Percentiles rank a stretch among this genome's conserved stretches.
Conservation (phyloP, 2,888 invertebrate species). For the Latrodectus hesperus region DNA sequence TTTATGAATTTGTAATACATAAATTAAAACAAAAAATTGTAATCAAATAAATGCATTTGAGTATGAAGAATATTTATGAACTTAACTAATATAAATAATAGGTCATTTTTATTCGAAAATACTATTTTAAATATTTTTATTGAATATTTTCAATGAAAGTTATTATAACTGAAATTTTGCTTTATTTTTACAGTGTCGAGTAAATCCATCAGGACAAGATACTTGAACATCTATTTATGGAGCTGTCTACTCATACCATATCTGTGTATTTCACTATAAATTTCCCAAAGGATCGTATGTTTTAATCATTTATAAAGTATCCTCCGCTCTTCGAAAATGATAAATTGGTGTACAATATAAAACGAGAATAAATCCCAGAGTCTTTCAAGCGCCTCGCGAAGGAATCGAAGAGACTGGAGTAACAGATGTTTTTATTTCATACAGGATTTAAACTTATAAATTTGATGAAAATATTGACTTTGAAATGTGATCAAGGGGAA, state of each 20-base stretch:
- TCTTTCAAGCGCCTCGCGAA: slow-evolving; percentile 40
- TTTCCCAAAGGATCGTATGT: not conserved
- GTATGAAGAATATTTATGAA: too few species aligned
- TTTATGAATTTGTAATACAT: too few species aligned
- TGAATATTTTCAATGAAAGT: too few species aligned
- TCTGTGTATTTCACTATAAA: slow-evolving; percentile 40
- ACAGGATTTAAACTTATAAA: not conserved
- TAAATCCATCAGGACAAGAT: not conserved
- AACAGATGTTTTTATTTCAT: not conserved
- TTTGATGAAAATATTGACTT: not conserved
- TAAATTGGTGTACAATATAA: too few species aligned
- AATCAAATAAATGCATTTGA: too few species aligned
- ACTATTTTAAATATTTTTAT: too few species aligned
- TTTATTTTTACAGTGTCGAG: slow-evolving; percentile 22
- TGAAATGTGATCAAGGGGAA: not conserved
- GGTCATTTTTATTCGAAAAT: too few species aligned
- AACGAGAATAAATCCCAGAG: slow-evolving; percentile 33
- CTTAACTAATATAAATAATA: too few species aligned
- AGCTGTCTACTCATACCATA: slow-evolving; percentile 10
- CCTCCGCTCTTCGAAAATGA: not conserved
- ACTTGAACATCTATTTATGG: not conserved
- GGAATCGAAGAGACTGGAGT: slow-evolving; percentile 14
- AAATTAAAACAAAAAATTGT: too few species aligned
- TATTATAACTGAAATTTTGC: not conserved
- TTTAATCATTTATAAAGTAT: slow-evolving; percentile 15